Evolutionary conservation across 2,888 invertebrate species (phyloP).

Genomic region (Pheosia tremula): DNA sequence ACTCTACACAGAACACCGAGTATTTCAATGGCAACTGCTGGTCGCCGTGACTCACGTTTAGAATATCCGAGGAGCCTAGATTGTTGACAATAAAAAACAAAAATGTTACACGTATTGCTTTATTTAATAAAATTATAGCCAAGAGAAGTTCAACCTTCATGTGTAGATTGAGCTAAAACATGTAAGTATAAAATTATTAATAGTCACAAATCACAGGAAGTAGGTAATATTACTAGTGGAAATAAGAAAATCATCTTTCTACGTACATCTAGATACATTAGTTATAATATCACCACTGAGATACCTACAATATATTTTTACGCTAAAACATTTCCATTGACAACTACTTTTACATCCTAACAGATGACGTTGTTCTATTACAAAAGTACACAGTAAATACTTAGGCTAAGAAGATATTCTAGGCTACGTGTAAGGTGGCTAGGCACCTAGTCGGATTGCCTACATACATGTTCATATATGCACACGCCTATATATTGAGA

Average conservation of each 20-base stretch:
- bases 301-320: constrained; percentile 39
- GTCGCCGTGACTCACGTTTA: too few species aligned
- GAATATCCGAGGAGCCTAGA: too few species aligned
- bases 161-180: constrained; percentile 71
- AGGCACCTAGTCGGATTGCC: too few species aligned
- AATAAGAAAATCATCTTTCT: constrained; percentile 63
- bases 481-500: constrained; percentile 26
- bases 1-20: too few species aligned
- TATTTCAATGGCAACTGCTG: too few species aligned
- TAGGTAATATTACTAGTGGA: constrained; percentile 61
- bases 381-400: constrained; percentile 51
- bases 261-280: constrained; percentile 60
- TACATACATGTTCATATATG: constrained; percentile 41
- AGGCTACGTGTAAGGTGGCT: constrained; percentile 51
- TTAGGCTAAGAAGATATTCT: constrained; percentile 63
- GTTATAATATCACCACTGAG: constrained; percentile 72
- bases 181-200: constrained; percentile 74
- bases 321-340: constrained; percentile 11
- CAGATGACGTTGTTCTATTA: constrained; percentile 33
- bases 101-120: constrained; percentile 69
- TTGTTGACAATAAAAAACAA: constrained; percentile 14
- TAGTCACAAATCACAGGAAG: constrained; percentile 82
- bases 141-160: constrained; percentile 68
- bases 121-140: constrained; percentile 79
- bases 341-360: constrained; percentile 28